Percentiles rank a stretch among this genome's conserved stretches.
Evolutionary conservation across 2,113 vertebrate species (phyloP).

Genomic region (Campylorhamphus procurvoides): DNA sequence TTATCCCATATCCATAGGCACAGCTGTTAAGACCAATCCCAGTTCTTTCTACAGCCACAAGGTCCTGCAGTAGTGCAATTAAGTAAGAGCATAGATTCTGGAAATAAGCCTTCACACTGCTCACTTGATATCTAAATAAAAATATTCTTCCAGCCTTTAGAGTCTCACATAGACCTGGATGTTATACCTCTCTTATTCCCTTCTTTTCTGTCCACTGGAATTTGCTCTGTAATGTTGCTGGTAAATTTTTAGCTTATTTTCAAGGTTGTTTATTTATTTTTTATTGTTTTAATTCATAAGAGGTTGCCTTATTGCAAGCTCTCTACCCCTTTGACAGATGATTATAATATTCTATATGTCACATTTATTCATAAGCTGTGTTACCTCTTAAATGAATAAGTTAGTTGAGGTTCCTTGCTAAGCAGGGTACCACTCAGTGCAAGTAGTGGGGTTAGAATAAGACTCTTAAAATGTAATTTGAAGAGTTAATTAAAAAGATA

Average conservation of each 20-base stretch:
- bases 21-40: not conserved
- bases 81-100: not conserved
- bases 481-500: not conserved
- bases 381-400: not conserved
- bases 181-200: not conserved
- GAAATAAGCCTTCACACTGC: not conserved
- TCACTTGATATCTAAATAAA: not conserved
- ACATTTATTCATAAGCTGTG: not conserved
- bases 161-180: not conserved
- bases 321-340: not conserved
- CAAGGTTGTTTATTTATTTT: accelerated
- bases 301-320: not conserved
- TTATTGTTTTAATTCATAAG: not conserved
- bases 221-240: not conserved
- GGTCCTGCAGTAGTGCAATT: not conserved
- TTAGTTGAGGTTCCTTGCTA: not conserved
- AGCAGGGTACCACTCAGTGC: not conserved
- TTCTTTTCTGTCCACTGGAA: not conserved
- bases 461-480: not conserved
- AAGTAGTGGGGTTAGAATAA: not conserved
- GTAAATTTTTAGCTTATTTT: not conserved
- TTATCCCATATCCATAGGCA: not conserved
- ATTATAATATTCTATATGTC: not conserved
- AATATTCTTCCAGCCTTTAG: not conserved
- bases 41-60: not conserved